Conservation (phyloP, 2,888 invertebrate species). For the Spisula solida region DNA sequence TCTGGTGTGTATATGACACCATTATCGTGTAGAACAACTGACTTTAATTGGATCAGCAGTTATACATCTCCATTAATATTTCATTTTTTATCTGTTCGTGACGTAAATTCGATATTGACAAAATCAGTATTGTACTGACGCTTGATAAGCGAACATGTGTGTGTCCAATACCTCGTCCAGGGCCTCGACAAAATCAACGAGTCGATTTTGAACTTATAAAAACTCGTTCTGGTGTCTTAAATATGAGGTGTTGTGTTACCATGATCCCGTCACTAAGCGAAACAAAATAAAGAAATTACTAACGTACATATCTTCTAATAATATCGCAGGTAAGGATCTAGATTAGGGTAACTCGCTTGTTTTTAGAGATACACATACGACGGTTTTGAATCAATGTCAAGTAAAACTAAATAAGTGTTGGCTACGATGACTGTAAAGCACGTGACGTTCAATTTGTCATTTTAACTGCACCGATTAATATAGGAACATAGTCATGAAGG, state of each 20-base stretch:
- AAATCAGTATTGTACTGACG: background rate
- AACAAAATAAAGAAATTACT: constrained; percentile 30
- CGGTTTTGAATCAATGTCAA: too few species aligned
- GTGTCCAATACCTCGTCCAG: background rate
- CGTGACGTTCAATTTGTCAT: background rate
- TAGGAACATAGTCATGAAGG: background rate
- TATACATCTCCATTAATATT: background rate
- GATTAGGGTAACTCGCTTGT: too few species aligned
- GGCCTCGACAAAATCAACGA: constrained; percentile 17
- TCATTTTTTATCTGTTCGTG: background rate
- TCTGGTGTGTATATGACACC: background rate
- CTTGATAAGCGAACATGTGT: background rate
- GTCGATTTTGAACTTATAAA: background rate
- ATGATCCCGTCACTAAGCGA: constrained; percentile 39
- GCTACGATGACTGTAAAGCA: too few species aligned
- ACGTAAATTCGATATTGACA: background rate
- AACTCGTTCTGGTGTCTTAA: background rate
- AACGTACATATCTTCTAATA: background rate
- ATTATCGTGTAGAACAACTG: background rate
- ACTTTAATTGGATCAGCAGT: background rate
- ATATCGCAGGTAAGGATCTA: too few species aligned
- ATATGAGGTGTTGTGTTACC: constrained; percentile 43
- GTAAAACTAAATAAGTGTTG: too few species aligned
- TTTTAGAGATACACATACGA: too few species aligned
- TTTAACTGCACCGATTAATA: background rate